Evolutionary conservation across 2,113 vertebrate species (phyloP), one percentile per base, ranked within the genome.

Genomic region (Riparia riparia): DNA sequence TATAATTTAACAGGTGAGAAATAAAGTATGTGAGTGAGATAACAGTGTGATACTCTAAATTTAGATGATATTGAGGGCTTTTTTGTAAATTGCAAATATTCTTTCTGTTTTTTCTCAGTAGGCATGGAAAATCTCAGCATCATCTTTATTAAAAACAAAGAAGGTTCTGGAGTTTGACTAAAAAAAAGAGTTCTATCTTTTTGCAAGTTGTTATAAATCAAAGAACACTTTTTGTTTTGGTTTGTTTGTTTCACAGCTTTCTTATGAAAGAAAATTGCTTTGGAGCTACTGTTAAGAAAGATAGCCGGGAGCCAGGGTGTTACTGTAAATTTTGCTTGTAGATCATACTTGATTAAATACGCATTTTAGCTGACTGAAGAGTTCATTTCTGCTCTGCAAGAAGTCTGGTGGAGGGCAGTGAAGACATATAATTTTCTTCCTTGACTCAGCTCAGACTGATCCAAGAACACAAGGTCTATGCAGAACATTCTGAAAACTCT

Each of bases 1-100:
- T 85, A 78, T 96, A 96, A 97, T 97, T 96, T 97, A 96, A 96
- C 95, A 97, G 95, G 97, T 97, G 90, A 97, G 89, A 96, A 96
- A 91, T 80, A 96, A 96, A 95, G 41, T 93, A 76, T 94, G 47
- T 70, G 82, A 85, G 65, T 72, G 93, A 96, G 86, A 95, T 91
- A 95, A 70, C 89, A 88, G 92, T 90, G 93, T 41, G 86, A 91
- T 93, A 45, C 54, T 96, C 94, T 96, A 97, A 91, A 96, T 96
- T 94, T 93, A 96, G 95, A 93, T 80, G 4, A 63, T 90, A 84
- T 44, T 26, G 88, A 88, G 39, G 15, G 3, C 1, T 76, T 83
- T 80, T 93, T 80, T 61, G 34, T 73, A 73, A 92, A 86, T 93
- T 94, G 19, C 65, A 54, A 69, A 86, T 60, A 69, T 89, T 93